phyloP scores from a whole-genome alignment of 2,113 vertebrate genomes.

The Rhineura floridana region DNA sequence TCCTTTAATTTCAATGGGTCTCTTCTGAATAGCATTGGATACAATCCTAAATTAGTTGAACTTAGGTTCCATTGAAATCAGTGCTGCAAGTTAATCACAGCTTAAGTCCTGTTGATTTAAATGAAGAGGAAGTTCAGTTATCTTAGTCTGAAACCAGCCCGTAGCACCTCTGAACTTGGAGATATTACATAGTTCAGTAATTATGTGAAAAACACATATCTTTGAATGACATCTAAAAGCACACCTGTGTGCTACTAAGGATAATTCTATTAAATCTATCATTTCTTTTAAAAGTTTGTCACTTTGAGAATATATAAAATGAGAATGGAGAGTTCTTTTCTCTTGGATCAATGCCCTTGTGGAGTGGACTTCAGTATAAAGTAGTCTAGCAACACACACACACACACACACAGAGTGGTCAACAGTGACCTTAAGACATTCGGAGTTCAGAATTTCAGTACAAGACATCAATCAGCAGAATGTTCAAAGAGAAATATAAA shows the following conservation, averaged over 20 bases:
- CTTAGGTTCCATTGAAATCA: too few relatives aligned
- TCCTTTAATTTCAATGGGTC: too few relatives aligned
- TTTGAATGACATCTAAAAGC: background rate
- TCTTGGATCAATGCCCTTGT: slow-evolving; percentile 12
- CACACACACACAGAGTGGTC: background rate
- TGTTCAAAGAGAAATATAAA: slow-evolving; percentile 63
- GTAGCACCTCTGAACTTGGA: background rate
- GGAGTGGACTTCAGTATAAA: slow-evolving; percentile 42
- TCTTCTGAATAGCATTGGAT: too few relatives aligned
- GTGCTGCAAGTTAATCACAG: too few relatives aligned
- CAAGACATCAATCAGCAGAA: slow-evolving; percentile 61
- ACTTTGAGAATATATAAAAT: background rate
- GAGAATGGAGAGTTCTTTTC: background rate
- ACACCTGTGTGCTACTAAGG: background rate
- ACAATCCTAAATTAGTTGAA: too few relatives aligned
- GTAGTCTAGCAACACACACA: background rate
- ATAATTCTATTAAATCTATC: background rate
- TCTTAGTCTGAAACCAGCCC: too few relatives aligned
- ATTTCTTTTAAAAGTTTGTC: background rate
- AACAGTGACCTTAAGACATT: slow-evolving; percentile 53
- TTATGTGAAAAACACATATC: background rate
- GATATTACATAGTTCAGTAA: background rate
- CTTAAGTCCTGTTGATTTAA: too few relatives aligned
- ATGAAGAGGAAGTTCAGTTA: too few relatives aligned
- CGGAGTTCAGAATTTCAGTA: slow-evolving; percentile 65